phyloP scores from a whole-genome alignment of 92 coral and sea anemone genomes.

The Porites evermanni region DNA sequence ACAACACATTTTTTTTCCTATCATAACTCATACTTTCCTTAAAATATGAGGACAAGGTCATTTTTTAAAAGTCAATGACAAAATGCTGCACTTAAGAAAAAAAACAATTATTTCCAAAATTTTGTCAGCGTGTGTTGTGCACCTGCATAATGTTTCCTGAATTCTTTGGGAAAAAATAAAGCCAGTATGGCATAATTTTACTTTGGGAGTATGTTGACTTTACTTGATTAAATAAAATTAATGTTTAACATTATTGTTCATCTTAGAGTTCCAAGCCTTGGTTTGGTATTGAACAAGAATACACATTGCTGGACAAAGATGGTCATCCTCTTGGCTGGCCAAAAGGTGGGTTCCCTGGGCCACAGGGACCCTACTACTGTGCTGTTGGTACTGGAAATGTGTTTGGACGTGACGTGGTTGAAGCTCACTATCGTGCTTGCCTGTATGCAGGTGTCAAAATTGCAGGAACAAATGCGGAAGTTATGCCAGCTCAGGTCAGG shows the following conservation, averaged over 20 bases:
- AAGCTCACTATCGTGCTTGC: slow-evolving; percentile 97
- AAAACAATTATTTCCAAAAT: too few relatives aligned
- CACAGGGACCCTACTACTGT: slow-evolving; percentile 98
- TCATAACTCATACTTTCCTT: too few relatives aligned
- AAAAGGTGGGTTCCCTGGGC: slow-evolving; percentile 97
- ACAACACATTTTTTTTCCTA: too few relatives aligned
- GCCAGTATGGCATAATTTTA: too few relatives aligned
- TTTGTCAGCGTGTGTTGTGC: too few relatives aligned
- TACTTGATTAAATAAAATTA: background rate
- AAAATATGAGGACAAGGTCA: too few relatives aligned
- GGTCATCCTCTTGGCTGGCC: slow-evolving; percentile 98
- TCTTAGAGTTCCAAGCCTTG: slow-evolving; percentile 64
- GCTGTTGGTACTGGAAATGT: slow-evolving; percentile 97
- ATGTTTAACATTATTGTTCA: too few relatives aligned
- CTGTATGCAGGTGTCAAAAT: slow-evolving; percentile 97
- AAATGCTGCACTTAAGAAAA: too few relatives aligned
- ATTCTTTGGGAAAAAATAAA: too few relatives aligned
- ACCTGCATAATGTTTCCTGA: too few relatives aligned
- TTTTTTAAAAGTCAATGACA: too few relatives aligned
- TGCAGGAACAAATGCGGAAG: slow-evolving; percentile 99
- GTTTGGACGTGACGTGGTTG: slow-evolving; percentile 96
- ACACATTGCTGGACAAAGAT: slow-evolving; percentile 90
- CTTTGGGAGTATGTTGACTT: too few relatives aligned
- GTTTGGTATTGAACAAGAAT: slow-evolving; percentile 99
- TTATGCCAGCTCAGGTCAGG: slow-evolving; percentile 98